These are phyloP conservation scores for Phalangium opilio DNA, from an alignment of 2,888 invertebrate species.

Conservation along the genomic window DNA sequence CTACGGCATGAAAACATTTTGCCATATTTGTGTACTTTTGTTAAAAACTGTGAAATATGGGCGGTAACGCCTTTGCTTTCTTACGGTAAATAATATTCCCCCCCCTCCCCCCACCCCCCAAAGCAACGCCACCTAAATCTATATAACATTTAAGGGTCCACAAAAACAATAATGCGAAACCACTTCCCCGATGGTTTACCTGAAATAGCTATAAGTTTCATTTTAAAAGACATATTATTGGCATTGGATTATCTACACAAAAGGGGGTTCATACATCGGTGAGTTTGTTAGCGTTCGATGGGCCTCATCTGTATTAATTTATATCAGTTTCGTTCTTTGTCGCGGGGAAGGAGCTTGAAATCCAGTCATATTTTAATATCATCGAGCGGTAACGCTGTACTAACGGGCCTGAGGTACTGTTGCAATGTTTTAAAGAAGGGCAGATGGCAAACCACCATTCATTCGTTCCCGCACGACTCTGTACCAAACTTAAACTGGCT, in stretches of 20 bases:
- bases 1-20: conserved; percentile 64
- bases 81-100: conserved; percentile 37
- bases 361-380: conserved; percentile 72
- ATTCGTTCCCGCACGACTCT: conserved; percentile 56
- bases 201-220: conserved; percentile 61
- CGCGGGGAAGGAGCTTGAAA: conserved; percentile 36
- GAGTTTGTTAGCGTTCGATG: conserved; percentile 16
- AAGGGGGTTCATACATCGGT: conserved; percentile 72
- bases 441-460: conserved; percentile 48
- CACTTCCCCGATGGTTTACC: conserved; percentile 64
- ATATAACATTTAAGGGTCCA: conserved; percentile 43
- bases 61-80: conserved; percentile 68
- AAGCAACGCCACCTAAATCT: no score
- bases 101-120: no score
- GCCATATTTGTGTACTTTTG: conserved; percentile 57
- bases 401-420: conserved; percentile 67
- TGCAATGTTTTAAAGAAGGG: conserved; percentile 57
- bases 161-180: conserved; percentile 53
- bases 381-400: conserved; percentile 49
- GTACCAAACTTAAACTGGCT: conserved; percentile 67
- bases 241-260: conserved; percentile 72
- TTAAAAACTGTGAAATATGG: conserved; percentile 57
- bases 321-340: neutral
- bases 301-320: conserved; percentile 1
- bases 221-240: conserved; percentile 57